A percentile compares a stretch with the other conserved stretches of the same genome.
Evolutionary conservation across 35 echinoderm and acorn worm species (phyloP).

Genomic region (Strongylocentrotus purpuratus): DNA sequence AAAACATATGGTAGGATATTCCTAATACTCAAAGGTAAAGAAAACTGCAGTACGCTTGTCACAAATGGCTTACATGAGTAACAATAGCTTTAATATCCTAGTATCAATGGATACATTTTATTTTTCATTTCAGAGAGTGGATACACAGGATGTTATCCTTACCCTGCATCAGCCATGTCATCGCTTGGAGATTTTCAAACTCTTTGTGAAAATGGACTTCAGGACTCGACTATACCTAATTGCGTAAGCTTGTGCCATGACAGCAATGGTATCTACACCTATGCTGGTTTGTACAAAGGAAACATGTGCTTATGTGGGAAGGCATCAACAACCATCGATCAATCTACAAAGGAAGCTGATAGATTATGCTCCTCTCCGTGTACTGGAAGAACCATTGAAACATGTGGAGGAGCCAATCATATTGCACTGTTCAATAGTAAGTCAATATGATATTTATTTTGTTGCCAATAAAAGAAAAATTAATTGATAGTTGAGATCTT

Average conservation of each 20-base stretch:
- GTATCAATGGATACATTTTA: too few relatives aligned
- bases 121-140: neutral
- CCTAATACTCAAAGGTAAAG: too few relatives aligned
- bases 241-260: neutral
- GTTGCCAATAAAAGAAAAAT: too few relatives aligned
- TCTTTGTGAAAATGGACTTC: neutral
- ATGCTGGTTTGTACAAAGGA: neutral
- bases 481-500: too few relatives aligned
- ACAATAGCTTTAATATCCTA: too few relatives aligned
- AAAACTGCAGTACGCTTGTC: too few relatives aligned
- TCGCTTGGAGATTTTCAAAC: neutral
- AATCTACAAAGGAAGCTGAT: neutral
- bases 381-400: too few relatives aligned
- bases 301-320: neutral
- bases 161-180: neutral
- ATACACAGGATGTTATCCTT: neutral
- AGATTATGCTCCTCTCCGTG: too few relatives aligned
- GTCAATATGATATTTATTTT: neutral
- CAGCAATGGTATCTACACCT: neutral
- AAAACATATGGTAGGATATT: too few relatives aligned
- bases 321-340: neutral
- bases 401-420: neutral
- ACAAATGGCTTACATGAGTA: too few relatives aligned
- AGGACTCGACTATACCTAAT: neutral
- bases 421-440: neutral